Percentiles rank a stretch among this genome's conserved stretches.
phyloP scores from a whole-genome alignment of 2,113 vertebrate genomes.

The Nibea coibor region DNA sequence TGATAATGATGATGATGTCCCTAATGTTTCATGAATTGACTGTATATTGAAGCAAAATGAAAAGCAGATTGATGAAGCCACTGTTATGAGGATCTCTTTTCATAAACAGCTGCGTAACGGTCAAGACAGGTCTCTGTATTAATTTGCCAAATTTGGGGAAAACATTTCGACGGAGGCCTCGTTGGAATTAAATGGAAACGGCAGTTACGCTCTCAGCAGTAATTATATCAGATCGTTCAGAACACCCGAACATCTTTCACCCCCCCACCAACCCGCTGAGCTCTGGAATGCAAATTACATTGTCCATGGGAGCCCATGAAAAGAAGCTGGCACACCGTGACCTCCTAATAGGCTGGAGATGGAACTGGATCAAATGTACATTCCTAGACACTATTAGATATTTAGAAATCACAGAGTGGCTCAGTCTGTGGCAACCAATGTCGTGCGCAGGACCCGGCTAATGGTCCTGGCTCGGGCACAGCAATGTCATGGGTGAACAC shows the following conservation, averaged over 20 bases:
- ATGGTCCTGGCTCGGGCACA: conserved; percentile 62
- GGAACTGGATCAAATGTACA: conserved; percentile 75
- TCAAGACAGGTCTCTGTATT: conserved; percentile 37
- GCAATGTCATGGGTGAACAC: conserved; percentile 71
- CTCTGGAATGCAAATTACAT: conserved; percentile 79
- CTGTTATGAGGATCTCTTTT: neutral
- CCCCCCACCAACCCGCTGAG: conserved; percentile 50
- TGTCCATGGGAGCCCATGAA: conserved; percentile 75
- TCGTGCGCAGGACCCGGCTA: conserved; percentile 43
- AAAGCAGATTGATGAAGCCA: conserved; percentile 2
- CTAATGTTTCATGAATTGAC: conserved; percentile 1
- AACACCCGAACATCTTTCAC: conserved; percentile 63
- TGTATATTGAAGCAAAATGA: neutral
- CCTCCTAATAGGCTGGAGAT: conserved; percentile 73
- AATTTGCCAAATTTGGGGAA: conserved; percentile 60
- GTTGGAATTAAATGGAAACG: conserved; percentile 55
- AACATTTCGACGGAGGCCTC: conserved; percentile 41
- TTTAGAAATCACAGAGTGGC: conserved; percentile 67
- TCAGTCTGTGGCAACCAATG: conserved; percentile 59
- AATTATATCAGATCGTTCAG: conserved; percentile 71
- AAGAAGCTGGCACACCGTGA: conserved; percentile 76
- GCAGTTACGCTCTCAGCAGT: conserved; percentile 69
- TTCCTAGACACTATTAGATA: conserved; percentile 75
- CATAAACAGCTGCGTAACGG: conserved; percentile 56
- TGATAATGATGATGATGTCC: neutral